These are phyloP conservation scores for Oxyteleia sp. DNA, from an alignment of 2,888 invertebrate genomes.

Conservation along the genomic window DNA sequence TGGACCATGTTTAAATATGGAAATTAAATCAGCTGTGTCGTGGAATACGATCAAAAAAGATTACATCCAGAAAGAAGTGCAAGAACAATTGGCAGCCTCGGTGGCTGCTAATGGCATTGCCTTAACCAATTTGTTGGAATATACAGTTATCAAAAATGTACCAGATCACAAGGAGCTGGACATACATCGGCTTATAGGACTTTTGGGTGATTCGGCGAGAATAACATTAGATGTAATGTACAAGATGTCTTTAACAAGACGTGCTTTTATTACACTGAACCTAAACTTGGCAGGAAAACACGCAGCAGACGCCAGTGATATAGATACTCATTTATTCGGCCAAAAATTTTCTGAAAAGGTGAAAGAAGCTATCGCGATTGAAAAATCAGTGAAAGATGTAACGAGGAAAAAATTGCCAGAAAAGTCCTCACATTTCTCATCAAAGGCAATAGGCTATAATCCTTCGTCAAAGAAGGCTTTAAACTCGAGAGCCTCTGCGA, in stretches of 20 bases:
- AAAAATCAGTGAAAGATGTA: background rate
- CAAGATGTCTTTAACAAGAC: slow-evolving; percentile 7
- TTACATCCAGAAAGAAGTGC: background rate
- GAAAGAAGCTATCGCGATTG: slow-evolving; percentile 1
- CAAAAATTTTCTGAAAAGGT: slow-evolving; percentile 6
- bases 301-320: background rate
- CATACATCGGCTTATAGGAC: background rate
- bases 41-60: background rate
- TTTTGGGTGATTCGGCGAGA: slow-evolving; percentile 1
- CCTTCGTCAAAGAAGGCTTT: background rate
- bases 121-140: background rate
- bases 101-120: background rate
- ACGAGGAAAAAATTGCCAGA: background rate
- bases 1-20: background rate
- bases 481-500: too few species aligned
- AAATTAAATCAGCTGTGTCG: slow-evolving; percentile 1
- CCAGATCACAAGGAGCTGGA: too few species aligned
- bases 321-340: background rate
- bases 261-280: background rate
- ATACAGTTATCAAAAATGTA: background rate
- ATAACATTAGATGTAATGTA: background rate
- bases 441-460: background rate
- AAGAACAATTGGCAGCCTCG: slow-evolving; percentile 1
- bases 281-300: slow-evolving; percentile 10
- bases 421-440: background rate